Evolutionary conservation across 2,888 invertebrate species (phyloP), one percentile per base, ranked within the genome.

Genomic region (Cistogaster globosa): DNA sequence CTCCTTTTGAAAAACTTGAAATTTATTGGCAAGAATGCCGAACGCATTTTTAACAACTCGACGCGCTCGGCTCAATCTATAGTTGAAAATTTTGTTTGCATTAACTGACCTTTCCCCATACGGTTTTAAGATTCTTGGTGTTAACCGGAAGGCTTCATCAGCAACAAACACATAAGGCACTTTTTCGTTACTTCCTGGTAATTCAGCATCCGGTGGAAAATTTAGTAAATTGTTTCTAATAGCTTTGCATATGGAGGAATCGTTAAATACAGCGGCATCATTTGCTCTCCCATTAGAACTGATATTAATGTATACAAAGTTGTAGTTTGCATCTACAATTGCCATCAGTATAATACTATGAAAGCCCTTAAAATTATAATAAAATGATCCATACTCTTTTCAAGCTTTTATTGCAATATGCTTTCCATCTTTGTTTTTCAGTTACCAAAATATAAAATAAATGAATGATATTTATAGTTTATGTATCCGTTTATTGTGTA

Each of bases 1-100:
- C 26, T 77, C 77, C 20, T 26, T 68, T 58, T 68, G 68, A 22
- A 77, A 68, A 45, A 77, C 60, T 58, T 51, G 32, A n/a, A 77
- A 77, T 48, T 57, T 68, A 18, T 60, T 77, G 18, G 77, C 67
- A 8, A 58, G 32, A 58, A 58, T 58, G 26, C 58, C 58, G n/a
- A 58, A 36, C 11, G 36, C 26, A 58, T 76, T 76, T 76, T 76
- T 58, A 22, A 38, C 11, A 9, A 38, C 22, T 5, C 22, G 55
- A 20, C 55, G 55, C 9, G 55, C 55, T 12, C 55, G 20, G 4
- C 22, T 22, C 55, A 55, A 20, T 55, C 55, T 55, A 20, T 55
- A 55, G 22, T 55, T 22, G 20, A 55, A 55, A 1, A 55, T 12
- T 12, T 55, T 22, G 11, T 55, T 55, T 22, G 20, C 4, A 20